Evolutionary conservation across 1,140 invertebrate genomes (phyloP), one percentile per base, ranked within the genome.

Genomic region (Leptinotarsa lineolata): DNA sequence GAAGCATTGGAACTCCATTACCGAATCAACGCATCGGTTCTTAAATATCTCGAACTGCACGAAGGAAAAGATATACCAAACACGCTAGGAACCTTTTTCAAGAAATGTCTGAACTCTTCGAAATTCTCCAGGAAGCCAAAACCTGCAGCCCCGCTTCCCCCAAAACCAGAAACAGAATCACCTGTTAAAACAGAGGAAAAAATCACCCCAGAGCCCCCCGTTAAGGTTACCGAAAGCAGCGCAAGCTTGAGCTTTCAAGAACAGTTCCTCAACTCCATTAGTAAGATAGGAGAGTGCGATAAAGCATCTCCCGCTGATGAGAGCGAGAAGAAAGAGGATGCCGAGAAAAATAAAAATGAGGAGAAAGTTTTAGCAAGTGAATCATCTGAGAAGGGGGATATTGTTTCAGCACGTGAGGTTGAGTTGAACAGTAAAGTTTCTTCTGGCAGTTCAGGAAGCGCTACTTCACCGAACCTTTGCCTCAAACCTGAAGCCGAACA

Each of bases 1-100:
- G 96, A 98, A 87, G 92, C 95, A 1, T 84, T 98, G 20, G 96
- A 98, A 85, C 89, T 93, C 8, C 91, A 93, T 82, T 94, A 94
- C 82, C 86, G 93, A 77, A 91, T 95, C 59, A 94, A 97, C 83
- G 92, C 93, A 0, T 92, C 92, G 59, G 93, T 95, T 80, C 85
- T 97, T 3, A 97, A 97, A 84, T 93, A 92, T 83, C 85, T 97
- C 45, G 91, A 95, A 80, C 89, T 91, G 74, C 89, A 92, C 66
- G 83, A 85, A 72, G 84, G 86, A 58, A 87, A 88, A 81, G 70
- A 76, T 12, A 81, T 84, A 20, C 65, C 76, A 1, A 72, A 74
- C 68, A 72, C 73, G 2, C 69, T 84, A 11, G 83, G 83, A 5
- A 77, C 80, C 60, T 77, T 81, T 70, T 84, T 84, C 71, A 83